Evolutionary conservation across 2,113 vertebrate species (phyloP).

Genomic region (Lamprologus callipterus): DNA sequence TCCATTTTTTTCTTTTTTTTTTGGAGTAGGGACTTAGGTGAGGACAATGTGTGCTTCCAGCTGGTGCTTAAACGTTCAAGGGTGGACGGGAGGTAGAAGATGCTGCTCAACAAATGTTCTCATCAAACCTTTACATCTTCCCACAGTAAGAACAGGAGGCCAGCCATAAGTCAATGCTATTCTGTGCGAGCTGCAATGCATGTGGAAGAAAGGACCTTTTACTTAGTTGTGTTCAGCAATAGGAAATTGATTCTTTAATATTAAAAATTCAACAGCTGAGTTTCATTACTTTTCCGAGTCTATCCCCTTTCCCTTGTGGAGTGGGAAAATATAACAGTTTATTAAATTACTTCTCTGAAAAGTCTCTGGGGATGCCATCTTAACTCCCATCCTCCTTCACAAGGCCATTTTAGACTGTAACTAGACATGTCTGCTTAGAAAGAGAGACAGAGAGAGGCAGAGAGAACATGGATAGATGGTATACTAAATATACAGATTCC

Average conservation of each 20-base stretch:
- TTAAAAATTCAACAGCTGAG: conserved; percentile 67
- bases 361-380: conserved; percentile 64
- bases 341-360: conserved; percentile 72
- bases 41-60: not conserved
- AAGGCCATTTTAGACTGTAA: conserved; percentile 65
- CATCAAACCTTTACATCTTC: conserved; percentile 15
- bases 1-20: not conserved
- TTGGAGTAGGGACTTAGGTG: not conserved
- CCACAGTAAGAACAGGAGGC: not conserved
- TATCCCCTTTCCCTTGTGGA: conserved; percentile 52
- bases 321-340: conserved; percentile 65
- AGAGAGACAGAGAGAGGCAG: conserved; percentile 6
- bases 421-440: conserved; percentile 60
- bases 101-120: conserved; percentile 11
- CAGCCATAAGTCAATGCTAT: not conserved
- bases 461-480: not conserved
- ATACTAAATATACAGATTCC: conserved; percentile 29
- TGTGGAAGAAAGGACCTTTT: conserved; percentile 17
- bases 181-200: conserved; percentile 14
- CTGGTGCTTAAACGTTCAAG: not conserved
- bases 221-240: conserved; percentile 51
- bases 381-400: conserved; percentile 57
- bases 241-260: conserved; percentile 68
- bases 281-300: conserved; percentile 66
- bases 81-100: not conserved